Evolutionary conservation across 2,888 invertebrate species (phyloP), one percentile per base, ranked within the genome.

Genomic region (Mamestra brassicae): DNA sequence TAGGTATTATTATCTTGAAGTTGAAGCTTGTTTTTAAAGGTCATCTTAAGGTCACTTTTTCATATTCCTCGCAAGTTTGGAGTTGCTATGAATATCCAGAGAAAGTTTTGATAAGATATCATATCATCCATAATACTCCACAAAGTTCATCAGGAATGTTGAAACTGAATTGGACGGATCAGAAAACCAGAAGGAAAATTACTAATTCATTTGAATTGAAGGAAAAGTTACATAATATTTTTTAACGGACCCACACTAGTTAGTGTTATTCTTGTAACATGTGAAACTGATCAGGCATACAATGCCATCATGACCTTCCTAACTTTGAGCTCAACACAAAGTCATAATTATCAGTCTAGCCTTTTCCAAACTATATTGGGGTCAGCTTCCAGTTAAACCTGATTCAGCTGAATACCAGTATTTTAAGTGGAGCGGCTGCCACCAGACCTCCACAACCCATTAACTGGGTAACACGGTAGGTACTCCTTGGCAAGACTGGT

Each of bases 1-100:
- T 17, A 47, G 34, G n/a, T 62, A 67, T 47, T 72, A 54, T 60
- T 70, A 47, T 79, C 34, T 34, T 52, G 15, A 79, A 73, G 60
- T 80, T 47, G 38, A 50, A 34, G 36, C 55, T 61, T 47, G 45
- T 52, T 76, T 55, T 50, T 15, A 78, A 80, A 78, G 80, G 45
- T 74, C 55, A 57, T 26, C 45, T 17, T 13, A 54, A 70, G 60
- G 54, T 34, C 36, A 54, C 8, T 52, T 65, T 52, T 80, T 45
- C 15, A 8, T 7, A 8, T 38, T 34, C 50, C 34, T 54, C 8
- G 11, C 26, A 55, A 57, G 47, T 80, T 80, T 50, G 34, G 26
- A 42, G 36, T 55, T 55, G 3, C 50, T 36, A 11, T 17, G 8
- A 60, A 34, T 15, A 52, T 13, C n/a, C 13, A 52, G 13, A 36